Evolutionary conservation across 1,140 invertebrate species (phyloP), one percentile per base, ranked within the genome.

Genomic region (Subanguina moxae): DNA sequence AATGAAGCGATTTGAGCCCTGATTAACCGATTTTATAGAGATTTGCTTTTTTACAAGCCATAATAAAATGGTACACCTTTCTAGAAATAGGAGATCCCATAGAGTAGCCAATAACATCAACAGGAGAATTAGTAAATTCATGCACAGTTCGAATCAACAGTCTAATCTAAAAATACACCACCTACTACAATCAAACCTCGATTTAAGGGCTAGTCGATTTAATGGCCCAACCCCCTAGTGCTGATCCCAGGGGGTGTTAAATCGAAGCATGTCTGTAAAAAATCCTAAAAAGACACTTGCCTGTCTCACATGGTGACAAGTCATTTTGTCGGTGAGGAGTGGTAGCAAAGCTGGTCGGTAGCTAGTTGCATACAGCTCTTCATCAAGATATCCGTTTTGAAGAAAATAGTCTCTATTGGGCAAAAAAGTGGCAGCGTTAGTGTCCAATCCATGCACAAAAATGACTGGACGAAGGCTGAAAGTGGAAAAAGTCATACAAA

Each of bases 361-460:
- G 3, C 56, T 71, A 23, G 68, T 71, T 9, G 70, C 67, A 63
- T 70, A 70, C 42, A 71, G 43, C 27, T 71, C 59, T n/a, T 25
- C 21, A 32, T 71, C 57, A 7, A 13, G 1, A 48, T 71, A 64
- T 43, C 68, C 68, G 17, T 67, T 23, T 7, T 57, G 25, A 9
- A 43, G 11, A 42, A 70, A 71, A 45, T 52, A 57, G 15, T 48
- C 27, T 5, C 65, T 65, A 38, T 56, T 15, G 28, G 15, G 25
- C 17, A 58, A 11, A 17, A 71, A 46, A 1, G 45, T 56, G 5
- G 45, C 27, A 0, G 65, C 65, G 21, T 19, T 13, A 21, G 19
- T 27, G 7, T 42, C 65, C 21, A 58, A n/a, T 8, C 67, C 67
- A 52, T 69, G 67, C 25, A 69, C 30, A 43, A 69, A 69, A 43